A percentile compares a stretch with the other conserved stretches of the same genome.
Evolutionary conservation across 2,888 invertebrate species (phyloP).

Genomic region (Petrophora chlorosata): DNA sequence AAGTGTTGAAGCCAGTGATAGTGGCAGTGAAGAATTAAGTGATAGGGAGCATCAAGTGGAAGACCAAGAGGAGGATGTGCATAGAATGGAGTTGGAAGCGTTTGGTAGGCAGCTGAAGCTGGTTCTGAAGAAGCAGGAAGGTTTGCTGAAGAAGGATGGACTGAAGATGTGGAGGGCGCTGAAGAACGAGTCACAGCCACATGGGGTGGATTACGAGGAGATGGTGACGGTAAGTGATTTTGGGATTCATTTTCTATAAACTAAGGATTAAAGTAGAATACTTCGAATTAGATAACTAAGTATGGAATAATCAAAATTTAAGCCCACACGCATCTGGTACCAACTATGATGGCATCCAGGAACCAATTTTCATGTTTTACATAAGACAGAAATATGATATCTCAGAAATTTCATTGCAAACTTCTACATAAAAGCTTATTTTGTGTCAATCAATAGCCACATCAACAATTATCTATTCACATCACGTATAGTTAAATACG

Average conservation of each 20-base stretch:
- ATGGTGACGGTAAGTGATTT: slow-evolving; percentile 86
- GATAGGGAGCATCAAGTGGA: slow-evolving; percentile 62
- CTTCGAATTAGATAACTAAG: too few species aligned
- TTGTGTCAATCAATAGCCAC: too few species aligned
- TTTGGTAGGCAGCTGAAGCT: slow-evolving; percentile 91
- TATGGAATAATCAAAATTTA: too few species aligned
- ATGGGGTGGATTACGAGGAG: slow-evolving; percentile 91
- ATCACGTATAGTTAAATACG: too few species aligned
- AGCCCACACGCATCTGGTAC: too few species aligned
- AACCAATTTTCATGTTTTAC: too few species aligned
- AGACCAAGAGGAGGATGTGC: slow-evolving; percentile 79
- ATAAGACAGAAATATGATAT: too few species aligned
- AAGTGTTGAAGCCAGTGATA: slow-evolving; percentile 59
- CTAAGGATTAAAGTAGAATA: too few species aligned
- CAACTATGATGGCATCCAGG: too few species aligned
- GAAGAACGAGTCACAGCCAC: slow-evolving; percentile 89
- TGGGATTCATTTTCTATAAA: neutral
- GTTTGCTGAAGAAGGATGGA: slow-evolving; percentile 90
- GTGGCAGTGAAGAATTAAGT: slow-evolving; percentile 50
- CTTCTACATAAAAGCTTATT: too few species aligned
- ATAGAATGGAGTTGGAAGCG: slow-evolving; percentile 89
- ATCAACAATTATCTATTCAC: neutral
- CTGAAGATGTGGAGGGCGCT: slow-evolving; percentile 92
- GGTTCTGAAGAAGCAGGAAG: slow-evolving; percentile 89
- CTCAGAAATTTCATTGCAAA: too few species aligned